Evolutionary conservation across 2,888 invertebrate species (phyloP).

Genomic region (Rhyacophila evoluta): DNA sequence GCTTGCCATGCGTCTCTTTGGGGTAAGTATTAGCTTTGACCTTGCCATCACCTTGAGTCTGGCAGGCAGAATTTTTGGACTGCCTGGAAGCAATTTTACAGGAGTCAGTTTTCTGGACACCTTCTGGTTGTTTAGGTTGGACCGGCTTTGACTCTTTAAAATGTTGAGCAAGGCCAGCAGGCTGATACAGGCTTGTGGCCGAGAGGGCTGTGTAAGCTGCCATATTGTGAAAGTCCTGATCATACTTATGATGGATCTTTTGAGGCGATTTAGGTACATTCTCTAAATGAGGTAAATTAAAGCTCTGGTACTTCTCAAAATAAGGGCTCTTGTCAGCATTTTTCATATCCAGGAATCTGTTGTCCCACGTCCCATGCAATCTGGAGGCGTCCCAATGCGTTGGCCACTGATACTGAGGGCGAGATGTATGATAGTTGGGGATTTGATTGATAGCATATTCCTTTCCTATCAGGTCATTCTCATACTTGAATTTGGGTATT

Average conservation of each 20-base stretch:
- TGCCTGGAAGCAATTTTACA: slow-evolving; percentile 64
- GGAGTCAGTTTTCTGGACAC: slow-evolving; percentile 63
- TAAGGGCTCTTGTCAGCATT: slow-evolving; percentile 69
- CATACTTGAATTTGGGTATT: slow-evolving; percentile 68
- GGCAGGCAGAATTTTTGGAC: slow-evolving; percentile 66
- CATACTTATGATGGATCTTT: slow-evolving; percentile 69
- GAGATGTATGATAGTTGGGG: slow-evolving; percentile 76
- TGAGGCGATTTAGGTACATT: slow-evolving; percentile 73
- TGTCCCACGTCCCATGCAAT: slow-evolving; percentile 69
- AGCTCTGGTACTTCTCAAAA: slow-evolving; percentile 72
- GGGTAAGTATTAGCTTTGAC: slow-evolving; percentile 56
- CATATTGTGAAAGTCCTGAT: slow-evolving; percentile 67
- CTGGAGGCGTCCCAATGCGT: slow-evolving; percentile 70
- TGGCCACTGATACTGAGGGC: slow-evolving; percentile 74
- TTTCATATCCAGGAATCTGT: slow-evolving; percentile 67
- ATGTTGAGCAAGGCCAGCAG: slow-evolving; percentile 62
- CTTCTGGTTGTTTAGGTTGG: slow-evolving; percentile 63
- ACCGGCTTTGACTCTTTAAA: slow-evolving; percentile 65
- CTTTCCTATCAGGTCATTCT: slow-evolving; percentile 70
- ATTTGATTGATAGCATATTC: slow-evolving; percentile 76
- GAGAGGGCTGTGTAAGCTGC: slow-evolving; percentile 63
- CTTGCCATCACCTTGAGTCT: slow-evolving; percentile 66
- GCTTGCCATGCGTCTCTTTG: slow-evolving; percentile 64
- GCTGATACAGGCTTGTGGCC: slow-evolving; percentile 62
- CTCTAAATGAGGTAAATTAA: slow-evolving; percentile 72